Percentiles rank a stretch among this genome's conserved stretches.
Conservation (phyloP, 2,797 vertebrate species). For the Eospalax fontanierii region DNA sequence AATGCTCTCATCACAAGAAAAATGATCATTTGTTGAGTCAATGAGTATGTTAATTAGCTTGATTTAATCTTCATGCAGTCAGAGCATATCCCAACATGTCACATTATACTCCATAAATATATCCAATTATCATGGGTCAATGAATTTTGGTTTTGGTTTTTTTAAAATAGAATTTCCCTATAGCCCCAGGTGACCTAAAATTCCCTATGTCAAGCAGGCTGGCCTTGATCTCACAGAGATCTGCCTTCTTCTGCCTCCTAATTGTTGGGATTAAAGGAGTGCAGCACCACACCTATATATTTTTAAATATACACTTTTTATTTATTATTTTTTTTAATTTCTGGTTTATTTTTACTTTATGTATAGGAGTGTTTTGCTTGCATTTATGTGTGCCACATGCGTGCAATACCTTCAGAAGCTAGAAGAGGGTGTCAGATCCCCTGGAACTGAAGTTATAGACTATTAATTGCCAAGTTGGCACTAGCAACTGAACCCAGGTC, state of each 20-base stretch:
- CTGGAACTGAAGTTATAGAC: too few species aligned
- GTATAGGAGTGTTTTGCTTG: too few species aligned
- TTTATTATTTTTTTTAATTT: too few species aligned
- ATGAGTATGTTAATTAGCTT: neutral
- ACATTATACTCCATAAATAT: neutral
- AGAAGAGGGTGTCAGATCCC: too few species aligned
- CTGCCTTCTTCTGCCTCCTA: neutral
- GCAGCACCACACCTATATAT: neutral
- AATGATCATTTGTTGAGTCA: neutral
- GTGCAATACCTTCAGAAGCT: too few species aligned
- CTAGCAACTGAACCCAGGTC: too few species aligned
- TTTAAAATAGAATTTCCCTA: neutral
- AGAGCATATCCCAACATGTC: neutral
- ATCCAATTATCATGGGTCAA: neutral
- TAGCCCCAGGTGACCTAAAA: neutral
- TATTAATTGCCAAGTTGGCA: too few species aligned
- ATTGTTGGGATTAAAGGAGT: neutral
- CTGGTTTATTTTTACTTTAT: too few species aligned
- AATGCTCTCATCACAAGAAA: constrained; percentile 23
- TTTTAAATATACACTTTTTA: neutral
- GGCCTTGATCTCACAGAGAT: neutral
- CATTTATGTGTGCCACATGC: too few species aligned
- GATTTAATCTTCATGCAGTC: neutral
- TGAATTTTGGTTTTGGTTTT: neutral
- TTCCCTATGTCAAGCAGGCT: neutral